These are phyloP conservation scores for Pantelozetes paolii DNA, from an alignment of 2,888 invertebrate genomes.

Conservation along the genomic window DNA sequence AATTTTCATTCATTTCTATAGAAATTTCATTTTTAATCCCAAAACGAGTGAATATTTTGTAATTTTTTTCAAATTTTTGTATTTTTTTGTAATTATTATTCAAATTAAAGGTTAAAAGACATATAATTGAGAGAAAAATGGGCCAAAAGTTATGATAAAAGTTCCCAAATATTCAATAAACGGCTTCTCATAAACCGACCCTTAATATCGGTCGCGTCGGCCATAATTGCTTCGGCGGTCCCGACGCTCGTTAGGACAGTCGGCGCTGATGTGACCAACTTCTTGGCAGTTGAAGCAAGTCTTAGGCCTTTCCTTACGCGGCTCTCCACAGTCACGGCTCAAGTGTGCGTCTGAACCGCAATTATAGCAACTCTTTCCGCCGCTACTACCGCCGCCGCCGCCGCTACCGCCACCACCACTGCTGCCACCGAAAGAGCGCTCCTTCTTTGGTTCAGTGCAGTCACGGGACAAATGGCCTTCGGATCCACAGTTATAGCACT, in stretches of 20 bases:
- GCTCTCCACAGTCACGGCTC: slow-evolving; percentile 45
- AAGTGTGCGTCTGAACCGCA: slow-evolving; percentile 46
- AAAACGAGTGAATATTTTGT: too few relatives aligned
- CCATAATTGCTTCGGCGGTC: slow-evolving; percentile 12
- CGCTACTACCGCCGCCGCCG: slow-evolving; percentile 13
- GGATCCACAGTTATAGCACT: slow-evolving; percentile 44
- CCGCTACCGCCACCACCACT: too few relatives aligned
- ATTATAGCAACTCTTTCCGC: slow-evolving; percentile 42
- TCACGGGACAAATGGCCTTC: slow-evolving; percentile 47
- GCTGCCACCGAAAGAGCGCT: slow-evolving; percentile 6
- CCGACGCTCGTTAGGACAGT: slow-evolving; percentile 32
- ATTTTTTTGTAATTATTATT: slow-evolving; percentile 6
- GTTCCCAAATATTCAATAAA: background rate
- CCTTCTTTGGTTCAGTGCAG: slow-evolving; percentile 42
- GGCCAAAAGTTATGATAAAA: background rate
- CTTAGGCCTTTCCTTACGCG: slow-evolving; percentile 39
- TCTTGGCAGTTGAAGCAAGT: slow-evolving; percentile 42
- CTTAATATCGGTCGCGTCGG: background rate
- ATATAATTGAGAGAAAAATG: background rate
- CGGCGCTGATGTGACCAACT: slow-evolving; percentile 12
- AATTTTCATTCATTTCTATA: background rate
- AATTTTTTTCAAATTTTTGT: background rate
- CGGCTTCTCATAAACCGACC: background rate
- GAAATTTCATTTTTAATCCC: background rate
- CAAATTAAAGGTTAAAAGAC: background rate